Base-by-base conservation (phyloP, 35 echinoderm and acorn worm species). In the Nesometra sesokonis region DNA sequence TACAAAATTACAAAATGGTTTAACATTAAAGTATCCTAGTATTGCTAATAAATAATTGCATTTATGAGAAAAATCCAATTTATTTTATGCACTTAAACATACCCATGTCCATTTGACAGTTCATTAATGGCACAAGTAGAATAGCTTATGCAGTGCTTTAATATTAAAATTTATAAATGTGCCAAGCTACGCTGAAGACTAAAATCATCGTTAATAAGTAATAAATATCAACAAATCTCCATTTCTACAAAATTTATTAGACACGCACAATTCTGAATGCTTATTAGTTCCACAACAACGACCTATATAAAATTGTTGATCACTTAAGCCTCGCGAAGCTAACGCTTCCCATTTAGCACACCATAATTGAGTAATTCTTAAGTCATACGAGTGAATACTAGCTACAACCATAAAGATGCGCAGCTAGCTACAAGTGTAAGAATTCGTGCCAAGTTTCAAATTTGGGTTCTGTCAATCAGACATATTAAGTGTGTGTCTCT, bases 291-390 rank as follows among this genome's bases (percentile, higher is more conserved):
- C 52, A 67, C 52, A 17, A 67, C 52, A 67, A 27, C 21, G 52
- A 67, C 52, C 52, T 67, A 67, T 67, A 67, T 67, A 67, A 67
- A 67, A 67, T 67, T 67, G 52, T 67, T 67, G 52, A 67, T 67
- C 52, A 67, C 52, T 67, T 67, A 67, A 67, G 52, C 52, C 21
- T 67, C 23, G 2, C 4, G 5, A 43, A 43, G 38, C 38, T 43
- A 15, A 43, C 15, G 8, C 52, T 67, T 67, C 52, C 52, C 52
- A 67, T 67, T 67, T 67, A 67, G 21, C 52, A 67, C 23, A 19
- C 8, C 23, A 27, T 67, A 67, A 67, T 67, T 67, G 52, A 67
- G 52, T 67, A 67, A 67, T 67, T 67, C 52, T 27, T 9, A 67
- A 67, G 52, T 13, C 52, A 3, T 27, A 67, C 52, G 21, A 67